Base-by-base conservation (phyloP, 2,797 vertebrate species). In the Salarias fasciatus region DNA sequence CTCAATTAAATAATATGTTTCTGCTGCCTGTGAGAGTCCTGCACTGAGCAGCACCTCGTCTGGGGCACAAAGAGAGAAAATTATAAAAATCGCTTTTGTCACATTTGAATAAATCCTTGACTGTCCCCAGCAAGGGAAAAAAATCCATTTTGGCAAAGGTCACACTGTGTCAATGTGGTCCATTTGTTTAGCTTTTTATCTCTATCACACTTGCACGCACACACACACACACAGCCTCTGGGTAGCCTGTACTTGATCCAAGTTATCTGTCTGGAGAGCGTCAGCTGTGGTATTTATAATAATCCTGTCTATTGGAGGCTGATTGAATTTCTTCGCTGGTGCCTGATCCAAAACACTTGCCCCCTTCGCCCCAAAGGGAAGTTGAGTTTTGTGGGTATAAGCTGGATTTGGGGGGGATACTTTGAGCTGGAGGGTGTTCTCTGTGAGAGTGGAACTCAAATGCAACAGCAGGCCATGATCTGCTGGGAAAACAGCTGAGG, bases 241-340 rank as follows among this genome's bases (percentile, higher is more conserved):
- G 52, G 64, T 40, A 36, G 35, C 9, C 48, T 55, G 47, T 40
- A 40, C 40, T 53, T 45, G 1, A 36, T 74, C 35, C 53, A 62
- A 35, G 30, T 53, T 45, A 43, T 54, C 31, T 44, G n/a, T 42
- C 36, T 36, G 28, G 49, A 61, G 38, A 57, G 56, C 46, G 40
- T 46, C 54, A 65, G 60, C 66, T 71, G 63, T 63, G 62, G 55
- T 56, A 48, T 75, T 68, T 65, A 24, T 45, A 63, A 48, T 63
- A 44, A 69, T 68, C 59, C 55, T 15, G 14, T 38, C 29, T 55
- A 63, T 65, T 63, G 55, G 48, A 71, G 35, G 56, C 7, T 62
- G 46, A 46, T 44, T 43, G 36, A 3, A 11, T 53, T 54, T 24
- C 28, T 45, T 45, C 15, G 18, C 38, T 2, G 5, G 37, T 49